A percentile compares a stretch with the other conserved stretches of the same genome.
Evolutionary conservation across 2,888 invertebrate species (phyloP).

Genomic region (Drosophila macrospina): DNA sequence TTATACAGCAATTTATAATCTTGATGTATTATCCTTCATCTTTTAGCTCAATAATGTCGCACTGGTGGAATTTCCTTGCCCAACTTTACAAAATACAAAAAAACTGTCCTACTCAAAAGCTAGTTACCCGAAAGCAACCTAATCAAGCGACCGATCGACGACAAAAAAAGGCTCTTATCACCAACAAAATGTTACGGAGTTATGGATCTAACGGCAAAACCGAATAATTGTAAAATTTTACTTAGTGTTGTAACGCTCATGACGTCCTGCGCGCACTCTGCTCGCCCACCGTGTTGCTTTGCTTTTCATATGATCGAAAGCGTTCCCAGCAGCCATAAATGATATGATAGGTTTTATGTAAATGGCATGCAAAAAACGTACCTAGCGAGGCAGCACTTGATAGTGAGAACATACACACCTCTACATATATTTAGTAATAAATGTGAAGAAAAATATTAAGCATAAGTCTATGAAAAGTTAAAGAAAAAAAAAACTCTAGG

Average conservation of each 20-base stretch:
- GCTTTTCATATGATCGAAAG: slow-evolving; percentile 47
- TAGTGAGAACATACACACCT: slow-evolving; percentile 67
- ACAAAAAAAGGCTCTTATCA: slow-evolving; percentile 72
- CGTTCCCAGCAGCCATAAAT: slow-evolving; percentile 50
- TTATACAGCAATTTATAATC: neutral
- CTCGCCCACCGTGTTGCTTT: slow-evolving; percentile 71
- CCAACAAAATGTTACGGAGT: slow-evolving; percentile 66
- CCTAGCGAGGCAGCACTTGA: slow-evolving; percentile 58
- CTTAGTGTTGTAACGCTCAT: slow-evolving; percentile 81
- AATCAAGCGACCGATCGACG: slow-evolving; percentile 68
- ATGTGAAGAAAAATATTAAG: slow-evolving; percentile 73
- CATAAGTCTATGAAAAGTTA: slow-evolving; percentile 74
- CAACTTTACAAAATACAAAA: slow-evolving; percentile 59
- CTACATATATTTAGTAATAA: slow-evolving; percentile 78
- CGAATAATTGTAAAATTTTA: slow-evolving; percentile 80
- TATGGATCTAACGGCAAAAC: slow-evolving; percentile 71
- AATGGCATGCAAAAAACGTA: slow-evolving; percentile 28
- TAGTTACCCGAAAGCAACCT: slow-evolving; percentile 55
- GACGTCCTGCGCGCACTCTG: slow-evolving; percentile 75
- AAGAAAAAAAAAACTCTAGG: slow-evolving; percentile 57
- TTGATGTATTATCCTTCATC: neutral
- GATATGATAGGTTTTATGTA: slow-evolving; percentile 20
- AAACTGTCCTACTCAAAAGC: slow-evolving; percentile 72
- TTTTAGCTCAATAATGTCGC: slow-evolving; percentile 84
- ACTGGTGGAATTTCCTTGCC: slow-evolving; percentile 63